phyloP scores from a whole-genome alignment of 1,140 invertebrate genomes.

The Heliconius hewitsoni region DNA sequence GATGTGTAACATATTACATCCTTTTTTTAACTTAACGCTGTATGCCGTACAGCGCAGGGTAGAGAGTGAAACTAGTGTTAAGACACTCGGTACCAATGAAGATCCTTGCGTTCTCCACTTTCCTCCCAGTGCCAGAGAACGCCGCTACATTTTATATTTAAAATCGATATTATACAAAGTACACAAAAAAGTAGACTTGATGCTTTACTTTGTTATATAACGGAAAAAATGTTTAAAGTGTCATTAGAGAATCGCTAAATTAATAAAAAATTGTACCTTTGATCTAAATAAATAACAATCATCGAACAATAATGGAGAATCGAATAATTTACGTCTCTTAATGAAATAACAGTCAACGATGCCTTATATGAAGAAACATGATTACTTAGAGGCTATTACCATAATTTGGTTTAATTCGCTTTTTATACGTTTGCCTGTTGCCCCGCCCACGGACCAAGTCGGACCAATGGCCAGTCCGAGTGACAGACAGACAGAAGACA shows the following conservation, averaged over 20 bases:
- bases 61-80: too few relatives aligned
- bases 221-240: background rate
- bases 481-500: conserved; percentile 6
- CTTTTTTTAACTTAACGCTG: too few relatives aligned
- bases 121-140: too few relatives aligned
- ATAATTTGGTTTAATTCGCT: conserved; percentile 21
- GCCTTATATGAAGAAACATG: background rate
- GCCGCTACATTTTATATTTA: too few relatives aligned
- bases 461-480: conserved; percentile 20
- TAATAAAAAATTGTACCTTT: background rate
- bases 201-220: background rate
- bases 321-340: background rate
- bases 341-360: background rate
- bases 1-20: too few relatives aligned
- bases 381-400: conserved; percentile 5
- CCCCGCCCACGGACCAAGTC: conserved; percentile 16
- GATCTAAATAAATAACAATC: background rate
- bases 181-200: too few relatives aligned
- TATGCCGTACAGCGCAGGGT: too few relatives aligned
- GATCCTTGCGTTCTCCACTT: too few relatives aligned
- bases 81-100: too few relatives aligned
- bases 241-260: background rate
- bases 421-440: conserved; percentile 20
- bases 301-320: background rate
- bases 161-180: too few relatives aligned